Conservation (phyloP, 2,888 invertebrate species). For the Stomorhina lunata region DNA sequence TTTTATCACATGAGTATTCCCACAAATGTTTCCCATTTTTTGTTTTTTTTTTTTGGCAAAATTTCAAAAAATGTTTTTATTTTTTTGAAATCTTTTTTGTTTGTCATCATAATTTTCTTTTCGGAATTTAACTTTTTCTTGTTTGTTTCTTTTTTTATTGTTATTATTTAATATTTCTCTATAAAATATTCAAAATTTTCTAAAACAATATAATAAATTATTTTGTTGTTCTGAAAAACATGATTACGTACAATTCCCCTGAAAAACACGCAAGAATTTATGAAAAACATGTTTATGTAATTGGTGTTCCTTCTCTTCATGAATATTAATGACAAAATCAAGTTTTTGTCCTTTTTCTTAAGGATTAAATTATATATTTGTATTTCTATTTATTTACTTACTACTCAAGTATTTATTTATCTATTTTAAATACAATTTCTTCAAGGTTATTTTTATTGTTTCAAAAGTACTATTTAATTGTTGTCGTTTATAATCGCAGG, state of each 20-base stretch:
- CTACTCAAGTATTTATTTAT: not conserved
- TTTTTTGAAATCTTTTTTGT: not conserved
- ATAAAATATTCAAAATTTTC: not conserved
- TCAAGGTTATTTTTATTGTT: constrained; percentile 4
- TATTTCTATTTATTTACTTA: not conserved
- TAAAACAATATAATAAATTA: not conserved
- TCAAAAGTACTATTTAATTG: not conserved
- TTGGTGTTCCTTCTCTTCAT: too few species aligned
- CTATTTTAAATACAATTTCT: not conserved
- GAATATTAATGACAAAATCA: too few species aligned
- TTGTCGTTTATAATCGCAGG: not conserved
- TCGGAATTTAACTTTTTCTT: not conserved
- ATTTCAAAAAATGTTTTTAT: constrained; percentile 24
- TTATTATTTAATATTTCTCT: constrained; percentile 2
- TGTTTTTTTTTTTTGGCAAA: constrained; percentile 23
- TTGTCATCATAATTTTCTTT: not conserved
- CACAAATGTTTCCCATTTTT: not conserved
- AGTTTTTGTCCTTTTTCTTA: too few species aligned
- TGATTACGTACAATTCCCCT: not conserved
- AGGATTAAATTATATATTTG: too few species aligned
- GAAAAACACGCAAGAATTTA: too few species aligned
- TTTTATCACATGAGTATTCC: too few species aligned
- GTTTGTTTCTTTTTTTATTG: not conserved
- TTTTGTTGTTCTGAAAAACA: not conserved
- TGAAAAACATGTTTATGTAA: too few species aligned